Conservation (phyloP, 2,797 vertebrate genomes). For the Lithobates sylvaticus region DNA sequence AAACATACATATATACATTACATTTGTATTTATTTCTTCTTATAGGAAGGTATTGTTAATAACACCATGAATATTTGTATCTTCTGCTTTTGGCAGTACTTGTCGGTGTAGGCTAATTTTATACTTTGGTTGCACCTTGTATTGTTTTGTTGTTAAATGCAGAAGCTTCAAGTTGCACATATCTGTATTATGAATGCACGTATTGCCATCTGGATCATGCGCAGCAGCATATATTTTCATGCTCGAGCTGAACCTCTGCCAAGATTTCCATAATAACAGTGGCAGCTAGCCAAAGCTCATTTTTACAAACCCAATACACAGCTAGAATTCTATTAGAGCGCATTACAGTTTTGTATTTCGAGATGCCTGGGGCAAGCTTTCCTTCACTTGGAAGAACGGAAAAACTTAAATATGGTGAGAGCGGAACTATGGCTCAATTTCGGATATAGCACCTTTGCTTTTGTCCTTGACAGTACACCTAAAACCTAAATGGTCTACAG, state of each 20-base stretch:
- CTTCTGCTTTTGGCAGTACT: background rate
- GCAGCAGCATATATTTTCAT: slow-evolving; percentile 4
- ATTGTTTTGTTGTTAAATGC: background rate
- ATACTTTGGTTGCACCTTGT: background rate
- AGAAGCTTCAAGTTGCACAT: background rate
- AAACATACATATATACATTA: no score
- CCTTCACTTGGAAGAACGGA: background rate
- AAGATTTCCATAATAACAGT: slow-evolving; percentile 21
- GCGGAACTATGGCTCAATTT: background rate
- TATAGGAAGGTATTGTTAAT: no score
- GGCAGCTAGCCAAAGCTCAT: slow-evolving; percentile 20
- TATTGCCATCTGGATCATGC: background rate
- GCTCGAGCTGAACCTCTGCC: background rate
- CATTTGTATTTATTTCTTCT: no score
- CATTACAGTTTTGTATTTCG: slow-evolving; percentile 14
- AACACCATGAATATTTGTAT: background rate
- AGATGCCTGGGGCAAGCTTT: background rate
- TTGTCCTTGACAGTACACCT: background rate
- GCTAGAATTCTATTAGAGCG: slow-evolving; percentile 9
- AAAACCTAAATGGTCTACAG: background rate
- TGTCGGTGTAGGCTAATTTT: background rate
- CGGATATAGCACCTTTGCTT: background rate
- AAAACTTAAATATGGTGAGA: background rate
- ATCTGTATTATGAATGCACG: slow-evolving; percentile 3
- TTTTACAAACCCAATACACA: slow-evolving; percentile 5